Percentiles rank a stretch among this genome's conserved stretches.
phyloP scores from a whole-genome alignment of 2,888 invertebrate species.

The Seira musarum region DNA sequence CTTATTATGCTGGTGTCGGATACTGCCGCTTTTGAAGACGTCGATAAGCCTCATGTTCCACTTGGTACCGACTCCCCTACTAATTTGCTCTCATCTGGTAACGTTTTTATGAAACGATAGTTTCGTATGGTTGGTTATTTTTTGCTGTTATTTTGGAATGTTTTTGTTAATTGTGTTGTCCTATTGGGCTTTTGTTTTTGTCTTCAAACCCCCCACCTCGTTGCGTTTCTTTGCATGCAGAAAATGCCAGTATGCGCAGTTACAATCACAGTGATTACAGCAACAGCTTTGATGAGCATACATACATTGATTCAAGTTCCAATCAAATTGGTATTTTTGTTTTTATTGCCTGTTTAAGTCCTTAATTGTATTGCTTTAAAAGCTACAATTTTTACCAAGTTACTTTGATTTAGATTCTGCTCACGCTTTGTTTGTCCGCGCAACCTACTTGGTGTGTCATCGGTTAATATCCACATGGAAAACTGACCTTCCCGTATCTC shows the following conservation, averaged over 20 bases:
- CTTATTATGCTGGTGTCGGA: constrained; percentile 85
- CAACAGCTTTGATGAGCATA: constrained; percentile 70
- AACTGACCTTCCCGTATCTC: constrained; percentile 92
- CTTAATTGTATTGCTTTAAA: background rate
- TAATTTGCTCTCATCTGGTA: constrained; percentile 83
- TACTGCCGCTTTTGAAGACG: constrained; percentile 83
- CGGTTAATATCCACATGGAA: constrained; percentile 97
- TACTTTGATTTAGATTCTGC: constrained; percentile 79
- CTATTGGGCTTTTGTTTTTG: constrained; percentile 32
- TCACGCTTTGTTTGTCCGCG: constrained; percentile 90
- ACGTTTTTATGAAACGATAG: constrained; percentile 53
- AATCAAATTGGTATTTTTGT: constrained; percentile 67
- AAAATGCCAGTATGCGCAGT: constrained; percentile 69
- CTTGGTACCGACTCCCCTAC: constrained; percentile 75
- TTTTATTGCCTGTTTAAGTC: constrained; percentile 49
- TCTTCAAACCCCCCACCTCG: constrained; percentile 33
- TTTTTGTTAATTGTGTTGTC: constrained; percentile 51
- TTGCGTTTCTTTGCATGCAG: constrained; percentile 67
- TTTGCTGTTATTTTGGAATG: background rate
- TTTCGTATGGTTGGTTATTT: constrained; percentile 41
- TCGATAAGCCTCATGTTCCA: constrained; percentile 74
- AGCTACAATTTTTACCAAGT: background rate
- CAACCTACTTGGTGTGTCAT: constrained; percentile 95
- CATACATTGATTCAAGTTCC: constrained; percentile 63
- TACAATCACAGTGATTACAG: constrained; percentile 70